Conservation (phyloP, 2,888 invertebrate species). For the Cataglyphis livida region DNA sequence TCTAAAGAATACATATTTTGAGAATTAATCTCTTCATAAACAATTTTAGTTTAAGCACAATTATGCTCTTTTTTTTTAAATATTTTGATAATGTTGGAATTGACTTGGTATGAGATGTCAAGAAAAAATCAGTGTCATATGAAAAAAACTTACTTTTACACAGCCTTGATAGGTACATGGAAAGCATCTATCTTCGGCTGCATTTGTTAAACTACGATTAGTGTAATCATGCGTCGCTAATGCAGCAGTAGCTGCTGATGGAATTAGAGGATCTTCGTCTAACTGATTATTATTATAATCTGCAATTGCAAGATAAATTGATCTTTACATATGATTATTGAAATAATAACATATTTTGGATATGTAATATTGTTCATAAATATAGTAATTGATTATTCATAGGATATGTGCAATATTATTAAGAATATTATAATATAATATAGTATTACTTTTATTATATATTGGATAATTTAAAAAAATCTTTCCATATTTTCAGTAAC, state of each 20-base stretch:
- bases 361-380: not conserved
- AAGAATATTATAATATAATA: not conserved
- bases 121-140: not conserved
- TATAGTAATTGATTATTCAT: not conserved
- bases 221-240: constrained; percentile 85
- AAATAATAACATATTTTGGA: constrained; percentile 13
- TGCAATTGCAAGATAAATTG: constrained; percentile 56
- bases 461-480: not conserved
- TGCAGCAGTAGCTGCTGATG: constrained; percentile 82
- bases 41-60: not conserved
- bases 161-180: constrained; percentile 85
- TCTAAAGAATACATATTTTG: not conserved
- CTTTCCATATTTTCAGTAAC: not conserved
- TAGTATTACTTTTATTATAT: not conserved
- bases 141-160: constrained; percentile 77
- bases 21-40: not conserved
- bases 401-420: not conserved
- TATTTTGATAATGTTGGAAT: not conserved
- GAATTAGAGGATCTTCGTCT: constrained; percentile 75
- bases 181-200: constrained; percentile 83
- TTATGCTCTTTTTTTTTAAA: not conserved
- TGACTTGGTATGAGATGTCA: not conserved
- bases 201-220: constrained; percentile 80
- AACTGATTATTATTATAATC: constrained; percentile 82
- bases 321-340: not conserved